These are phyloP conservation scores for Pogonocichla stellata DNA, from an alignment of 2,113 vertebrate genomes.

Conservation along the genomic window DNA sequence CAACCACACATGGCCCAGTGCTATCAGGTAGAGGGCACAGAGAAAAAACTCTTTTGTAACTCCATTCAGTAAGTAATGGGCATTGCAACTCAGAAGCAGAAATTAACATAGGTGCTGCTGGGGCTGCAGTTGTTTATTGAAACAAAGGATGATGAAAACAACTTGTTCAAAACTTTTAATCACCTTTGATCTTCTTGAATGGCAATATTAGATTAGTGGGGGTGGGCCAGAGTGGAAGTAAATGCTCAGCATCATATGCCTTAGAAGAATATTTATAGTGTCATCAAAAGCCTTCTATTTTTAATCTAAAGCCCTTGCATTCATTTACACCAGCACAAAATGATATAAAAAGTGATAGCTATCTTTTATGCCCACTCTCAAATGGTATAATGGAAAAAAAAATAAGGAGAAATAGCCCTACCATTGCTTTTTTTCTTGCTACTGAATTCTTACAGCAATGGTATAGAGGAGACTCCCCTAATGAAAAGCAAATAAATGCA, in stretches of 20 bases:
- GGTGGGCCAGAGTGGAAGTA: background rate
- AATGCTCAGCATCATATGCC: background rate
- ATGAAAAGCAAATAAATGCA: background rate
- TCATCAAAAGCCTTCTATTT: background rate
- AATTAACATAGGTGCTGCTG: background rate
- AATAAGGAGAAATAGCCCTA: background rate
- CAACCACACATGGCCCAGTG: accelerated
- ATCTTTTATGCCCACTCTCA: background rate
- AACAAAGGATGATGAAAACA: background rate
- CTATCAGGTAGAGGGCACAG: accelerated
- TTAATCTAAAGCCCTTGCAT: background rate
- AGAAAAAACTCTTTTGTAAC: background rate
- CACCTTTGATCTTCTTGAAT: background rate
- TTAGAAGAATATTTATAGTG: background rate
- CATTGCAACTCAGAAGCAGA: background rate
- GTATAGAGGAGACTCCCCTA: background rate
- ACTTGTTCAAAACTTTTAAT: background rate
- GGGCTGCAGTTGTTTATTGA: background rate
- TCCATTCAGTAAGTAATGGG: background rate
- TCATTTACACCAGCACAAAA: background rate
- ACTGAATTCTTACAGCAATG: background rate
- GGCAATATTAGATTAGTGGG: background rate
- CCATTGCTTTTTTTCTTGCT: background rate
- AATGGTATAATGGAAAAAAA: background rate
- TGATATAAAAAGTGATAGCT: background rate